phyloP scores from a whole-genome alignment of 2,797 vertebrate species.

The Hyperoplus immaculatus region DNA sequence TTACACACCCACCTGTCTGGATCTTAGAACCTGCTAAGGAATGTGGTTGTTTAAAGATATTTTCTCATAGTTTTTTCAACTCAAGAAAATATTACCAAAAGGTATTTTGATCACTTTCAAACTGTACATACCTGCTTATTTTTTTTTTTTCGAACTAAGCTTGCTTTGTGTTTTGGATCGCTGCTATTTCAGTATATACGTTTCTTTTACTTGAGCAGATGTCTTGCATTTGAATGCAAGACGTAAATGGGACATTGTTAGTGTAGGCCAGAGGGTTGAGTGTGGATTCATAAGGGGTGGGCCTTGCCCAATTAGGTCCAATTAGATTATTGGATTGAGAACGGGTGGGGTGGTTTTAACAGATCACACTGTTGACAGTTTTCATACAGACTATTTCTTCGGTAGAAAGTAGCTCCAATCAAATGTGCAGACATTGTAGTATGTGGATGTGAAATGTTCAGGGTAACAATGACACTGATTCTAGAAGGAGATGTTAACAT shows the following conservation, averaged over 20 bases:
- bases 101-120: no score
- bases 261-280: background rate
- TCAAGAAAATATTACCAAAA: no score
- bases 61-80: background rate
- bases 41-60: constrained; percentile 38
- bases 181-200: background rate
- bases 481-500: background rate
- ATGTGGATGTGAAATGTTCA: background rate
- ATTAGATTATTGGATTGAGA: background rate
- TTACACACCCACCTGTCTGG: constrained; percentile 55
- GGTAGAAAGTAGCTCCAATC: background rate
- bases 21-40: constrained; percentile 36
- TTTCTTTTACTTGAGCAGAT: background rate
- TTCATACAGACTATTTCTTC: background rate
- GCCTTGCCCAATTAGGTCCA: background rate
- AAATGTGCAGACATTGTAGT: background rate
- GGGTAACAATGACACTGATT: background rate
- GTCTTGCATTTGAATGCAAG: background rate
- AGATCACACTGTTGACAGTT: background rate
- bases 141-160: background rate
- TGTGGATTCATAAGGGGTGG: background rate
- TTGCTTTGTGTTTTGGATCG: background rate
- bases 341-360: background rate
- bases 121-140: background rate
- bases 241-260: background rate